Base-by-base conservation (phyloP, 2,113 vertebrate genomes). In the Crocuta crocuta region DNA sequence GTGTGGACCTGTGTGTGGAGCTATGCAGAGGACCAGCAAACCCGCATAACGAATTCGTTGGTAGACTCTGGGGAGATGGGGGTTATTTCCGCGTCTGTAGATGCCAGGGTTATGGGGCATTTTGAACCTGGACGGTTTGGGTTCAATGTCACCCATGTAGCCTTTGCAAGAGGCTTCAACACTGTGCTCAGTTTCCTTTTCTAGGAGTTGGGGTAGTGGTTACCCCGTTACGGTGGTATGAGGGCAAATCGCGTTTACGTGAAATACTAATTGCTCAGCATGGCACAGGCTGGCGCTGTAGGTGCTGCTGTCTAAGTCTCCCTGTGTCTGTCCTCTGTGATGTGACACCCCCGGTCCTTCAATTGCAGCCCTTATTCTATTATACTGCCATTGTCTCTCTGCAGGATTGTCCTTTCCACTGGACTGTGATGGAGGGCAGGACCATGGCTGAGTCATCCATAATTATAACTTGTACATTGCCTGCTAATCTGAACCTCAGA, bases 201-300 rank as follows among this genome's bases (percentile, higher is more conserved):
- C 45, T 63, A 33, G 33, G 58, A 94, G 17, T 0, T 48, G 79
- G 76, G 63, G 16, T 24, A 7, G 19, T 9, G 53, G 28, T 73
- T 65, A 31, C 21, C 85, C 28, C 9, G 1, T 31, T n/a, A 2
- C 2, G 15, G 66, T 15, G 21, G 10, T 17, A 1, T 13, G 45
- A 68, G 31, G n/a, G 68, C 50, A 17, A 23, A 85, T 65, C 55
- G 68, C 33, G 53, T n/a, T 35, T 19, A 2, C 45, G 19, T 35
- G 12, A 61, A 8, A 7, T 10, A 2, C 28, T 4, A 33, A 68
- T 55, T 2, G 33, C 74, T 28, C 48, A 63, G 53, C 10, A 6
- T 0, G 24, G 68, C 16, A 4, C 21, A 31, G 74, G 8, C 58
- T 9, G 3, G 82, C 1, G 6, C 12, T 19, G 0, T 0, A 2